phyloP scores from a whole-genome alignment of 2,113 vertebrate genomes.

The Heterocephalus glaber region DNA sequence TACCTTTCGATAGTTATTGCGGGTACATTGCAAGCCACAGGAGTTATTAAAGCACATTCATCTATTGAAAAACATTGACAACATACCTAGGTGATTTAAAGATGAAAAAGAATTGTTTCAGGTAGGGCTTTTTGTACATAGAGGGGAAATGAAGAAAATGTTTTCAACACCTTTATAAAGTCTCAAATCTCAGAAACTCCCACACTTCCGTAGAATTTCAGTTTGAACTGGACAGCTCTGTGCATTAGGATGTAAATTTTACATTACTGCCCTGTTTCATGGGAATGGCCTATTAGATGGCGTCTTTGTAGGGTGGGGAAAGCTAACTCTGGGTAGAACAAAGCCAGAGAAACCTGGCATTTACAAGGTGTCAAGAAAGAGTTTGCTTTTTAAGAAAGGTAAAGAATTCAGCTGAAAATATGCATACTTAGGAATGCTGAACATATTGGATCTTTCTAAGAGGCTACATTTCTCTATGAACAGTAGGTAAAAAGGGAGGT shows the following conservation, averaged over 20 bases:
- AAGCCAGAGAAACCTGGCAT: not conserved
- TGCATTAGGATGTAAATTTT: not conserved
- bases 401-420: not conserved
- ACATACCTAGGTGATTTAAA: not conserved
- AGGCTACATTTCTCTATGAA: not conserved
- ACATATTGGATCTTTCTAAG: not conserved
- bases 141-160: not conserved
- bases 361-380: not conserved
- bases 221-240: not conserved
- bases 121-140: not conserved
- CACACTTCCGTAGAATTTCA: not conserved
- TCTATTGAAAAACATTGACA: not conserved
- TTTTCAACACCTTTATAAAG: not conserved
- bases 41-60: not conserved
- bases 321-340: not conserved
- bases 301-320: rapidly evolving
- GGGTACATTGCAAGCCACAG: not conserved
- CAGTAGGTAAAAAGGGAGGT: not conserved
- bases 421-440: not conserved
- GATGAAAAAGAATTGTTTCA: not conserved
- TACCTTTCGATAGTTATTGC: not conserved
- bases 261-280: not conserved
- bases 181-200: not conserved
- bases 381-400: not conserved
- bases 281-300: not conserved